Base-by-base conservation (phyloP, 2,888 invertebrate species). In the Lordiphosa fenestrarum region DNA sequence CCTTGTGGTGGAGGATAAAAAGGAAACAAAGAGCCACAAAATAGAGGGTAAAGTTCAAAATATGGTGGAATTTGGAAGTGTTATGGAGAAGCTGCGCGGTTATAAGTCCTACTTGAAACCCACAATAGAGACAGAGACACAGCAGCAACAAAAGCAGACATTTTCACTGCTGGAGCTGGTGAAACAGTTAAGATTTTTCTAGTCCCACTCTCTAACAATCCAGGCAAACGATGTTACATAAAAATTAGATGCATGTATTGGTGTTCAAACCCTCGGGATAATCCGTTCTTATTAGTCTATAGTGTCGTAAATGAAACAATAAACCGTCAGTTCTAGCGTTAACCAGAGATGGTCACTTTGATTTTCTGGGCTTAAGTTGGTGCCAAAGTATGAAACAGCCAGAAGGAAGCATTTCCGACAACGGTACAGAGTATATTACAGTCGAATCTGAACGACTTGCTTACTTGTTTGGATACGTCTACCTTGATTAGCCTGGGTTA, bases 101-200 rank as follows among this genome's bases (percentile, higher is more conserved):
- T 63, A 57, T 10, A 60, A 30, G 36, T 30, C n/a, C 12, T 3
- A 7, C 4, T 21, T 40, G 2, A 37, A 38, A 9, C 40, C 42
- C 4, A 36, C 48, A 13, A 19, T 25, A 12, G 33, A 33, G 15
- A 19, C 30, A 6, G 37, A n/a, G 7, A n/a, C 46, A 23, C 35
- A 44, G 6, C 39, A 42, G 19, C 30, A 15, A 23, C 49, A 63
- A 15, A 44, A 62, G 42, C 54, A 64, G 13, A 12, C 37, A 6
- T 57, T 48, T 6, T 66, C 81, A 4, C 46, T 83, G 12, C 36
- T 71, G 12, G 68, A 80, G 49, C 54, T 71, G 15, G 66, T 70
- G 9, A 67, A 64, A 49, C 53, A 61, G 25, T 57, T 74, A 3
- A 61, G 74, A 44, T 57, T 71, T 55, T 59, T 74, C 41, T 83